Evolutionary conservation across 2,888 invertebrate genomes (phyloP), one percentile per base, ranked within the genome.

Genomic region (Kuschelorhynchus macadamiae): DNA sequence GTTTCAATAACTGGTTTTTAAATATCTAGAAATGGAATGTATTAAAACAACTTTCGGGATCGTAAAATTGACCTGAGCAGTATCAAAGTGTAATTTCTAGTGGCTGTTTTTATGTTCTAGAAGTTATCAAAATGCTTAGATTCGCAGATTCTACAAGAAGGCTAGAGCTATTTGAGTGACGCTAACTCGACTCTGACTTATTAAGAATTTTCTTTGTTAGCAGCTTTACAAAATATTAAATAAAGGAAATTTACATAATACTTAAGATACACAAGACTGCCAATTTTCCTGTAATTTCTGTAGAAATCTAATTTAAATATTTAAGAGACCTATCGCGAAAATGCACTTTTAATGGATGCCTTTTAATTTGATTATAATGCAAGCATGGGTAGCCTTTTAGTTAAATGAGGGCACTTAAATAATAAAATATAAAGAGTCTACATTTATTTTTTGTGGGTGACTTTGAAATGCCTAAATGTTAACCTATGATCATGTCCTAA

Each of bases 301-400:
- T 52, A 32, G 33, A 16, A 52, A 33, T 11, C 39, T 52, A 33
- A 52, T 52, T 21, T 52, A 52, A 39, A 52, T 33, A 52, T 33
- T 52, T n/a, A 52, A 52, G 33, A n/a, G 8, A 32, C 17, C 52
- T 32, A 52, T 52, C 52, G 14, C 44, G 44, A 44, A 16, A 39
- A 32, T 33, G 33, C 33, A 18, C 11, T 52, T 16, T 52, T 20
- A 52, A 18, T 18, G 33, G 52, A 2, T 8, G 17, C 11, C 25
- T 30, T 59, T 44, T 59, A 46, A 49, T 56, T 56, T 30, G 56
- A 56, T 56, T 56, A 56, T 56, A 56, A 56, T 56, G 56, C 20
- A 56, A 56, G 25, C 56, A 25, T 7, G 56, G 44, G 39, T 44
- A 56, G 42, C 42, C 56, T 56, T 55, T 56, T 36, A 42, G 41